Conservation (phyloP, 2,113 vertebrate genomes). For the Argyrosomus japonicus region DNA sequence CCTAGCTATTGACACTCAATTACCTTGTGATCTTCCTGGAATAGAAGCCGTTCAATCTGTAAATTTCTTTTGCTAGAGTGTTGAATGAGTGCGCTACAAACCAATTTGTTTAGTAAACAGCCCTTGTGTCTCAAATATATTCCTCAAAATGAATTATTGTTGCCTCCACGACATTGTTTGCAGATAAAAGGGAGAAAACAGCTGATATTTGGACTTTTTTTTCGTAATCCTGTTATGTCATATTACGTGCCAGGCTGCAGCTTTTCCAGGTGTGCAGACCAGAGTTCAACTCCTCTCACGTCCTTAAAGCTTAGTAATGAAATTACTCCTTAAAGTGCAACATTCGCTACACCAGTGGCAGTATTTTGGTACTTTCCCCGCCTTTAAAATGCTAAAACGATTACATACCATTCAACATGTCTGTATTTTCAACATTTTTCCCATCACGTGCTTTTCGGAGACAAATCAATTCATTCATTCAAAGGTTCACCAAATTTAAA, state of each 20-base stretch:
- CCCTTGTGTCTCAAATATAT: conserved; percentile 7
- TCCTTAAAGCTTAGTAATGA: not conserved
- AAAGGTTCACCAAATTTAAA: not conserved
- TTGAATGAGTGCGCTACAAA: conserved; percentile 10
- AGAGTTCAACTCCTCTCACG: not conserved
- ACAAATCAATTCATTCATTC: not conserved
- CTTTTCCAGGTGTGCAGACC: not conserved
- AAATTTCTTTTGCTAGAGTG: conserved; percentile 16
- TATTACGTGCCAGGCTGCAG: not conserved
- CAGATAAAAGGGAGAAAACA: not conserved
- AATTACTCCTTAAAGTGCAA: not conserved
- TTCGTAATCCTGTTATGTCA: not conserved
- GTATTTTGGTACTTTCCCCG: not conserved
- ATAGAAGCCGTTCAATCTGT: conserved; percentile 33
- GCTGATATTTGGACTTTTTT: not conserved
- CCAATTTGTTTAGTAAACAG: conserved; percentile 35
- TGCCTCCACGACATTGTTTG: not conserved
- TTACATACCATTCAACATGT: no score
- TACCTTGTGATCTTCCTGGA: conserved; percentile 48
- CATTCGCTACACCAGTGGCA: not conserved
- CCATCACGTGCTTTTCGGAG: not conserved
- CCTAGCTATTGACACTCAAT: conserved; percentile 62
- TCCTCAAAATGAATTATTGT: not conserved
- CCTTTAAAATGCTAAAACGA: not conserved
- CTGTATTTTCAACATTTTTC: not conserved